A percentile compares a stretch with the other conserved stretches of the same genome.
phyloP scores from a whole-genome alignment of 2,113 vertebrate genomes.

The Spea bombifrons region DNA sequence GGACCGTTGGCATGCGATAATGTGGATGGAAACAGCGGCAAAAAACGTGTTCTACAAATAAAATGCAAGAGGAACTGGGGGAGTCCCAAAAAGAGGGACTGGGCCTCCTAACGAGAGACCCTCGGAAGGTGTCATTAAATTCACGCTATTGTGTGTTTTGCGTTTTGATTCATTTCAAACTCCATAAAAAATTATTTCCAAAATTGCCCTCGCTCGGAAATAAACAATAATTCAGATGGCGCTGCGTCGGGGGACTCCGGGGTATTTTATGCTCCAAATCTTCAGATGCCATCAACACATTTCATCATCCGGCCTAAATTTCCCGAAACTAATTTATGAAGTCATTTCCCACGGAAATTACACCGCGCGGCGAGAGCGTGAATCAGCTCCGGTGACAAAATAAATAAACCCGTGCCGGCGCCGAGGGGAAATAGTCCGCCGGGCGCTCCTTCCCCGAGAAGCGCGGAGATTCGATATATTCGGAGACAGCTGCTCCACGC shows the following conservation, averaged over 20 bases:
- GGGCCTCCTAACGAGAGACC: no score
- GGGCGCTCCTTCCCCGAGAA: neutral
- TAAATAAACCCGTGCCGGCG: neutral
- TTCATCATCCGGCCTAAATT: neutral
- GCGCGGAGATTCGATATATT: neutral
- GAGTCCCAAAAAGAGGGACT: no score
- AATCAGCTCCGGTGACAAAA: neutral
- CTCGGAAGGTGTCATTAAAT: no score
- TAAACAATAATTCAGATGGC: conserved; percentile 14
- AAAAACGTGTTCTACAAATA: no score
- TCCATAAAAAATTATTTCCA: neutral
- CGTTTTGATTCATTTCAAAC: neutral
- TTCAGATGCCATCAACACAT: neutral
- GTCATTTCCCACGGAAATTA: conserved; percentile 7
- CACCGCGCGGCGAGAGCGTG: neutral
- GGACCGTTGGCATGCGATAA: no score
- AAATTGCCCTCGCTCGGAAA: conserved; percentile 1
- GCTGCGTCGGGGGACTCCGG: conserved; percentile 16
- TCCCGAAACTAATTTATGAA: conserved; percentile 17
- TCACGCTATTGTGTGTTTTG: neutral
- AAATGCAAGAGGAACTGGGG: no score
- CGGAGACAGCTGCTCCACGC: conserved; percentile 6
- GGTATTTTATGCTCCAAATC: conserved; percentile 1
- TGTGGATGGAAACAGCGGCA: no score
- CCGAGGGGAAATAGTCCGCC: neutral